Conservation (phyloP, 1,140 invertebrate genomes). For the Gonioctena quinquepunctata region DNA sequence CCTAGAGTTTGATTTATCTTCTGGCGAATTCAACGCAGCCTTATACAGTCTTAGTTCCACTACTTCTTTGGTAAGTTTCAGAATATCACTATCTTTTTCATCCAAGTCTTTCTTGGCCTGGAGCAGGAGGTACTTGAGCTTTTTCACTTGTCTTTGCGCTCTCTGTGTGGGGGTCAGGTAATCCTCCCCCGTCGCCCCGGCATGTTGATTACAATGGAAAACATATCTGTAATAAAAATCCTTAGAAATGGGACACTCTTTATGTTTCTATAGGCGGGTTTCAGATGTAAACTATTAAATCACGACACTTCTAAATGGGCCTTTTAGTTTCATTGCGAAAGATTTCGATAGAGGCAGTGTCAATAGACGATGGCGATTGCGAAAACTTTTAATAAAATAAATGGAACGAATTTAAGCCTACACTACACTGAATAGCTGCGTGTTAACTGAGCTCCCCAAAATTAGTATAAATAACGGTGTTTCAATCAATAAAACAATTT, state of each 20-base stretch:
- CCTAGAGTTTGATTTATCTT: slow-evolving; percentile 70
- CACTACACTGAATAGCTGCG: no score
- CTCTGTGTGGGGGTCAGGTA: slow-evolving; percentile 86
- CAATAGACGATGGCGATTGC: no score
- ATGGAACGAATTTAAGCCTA: no score
- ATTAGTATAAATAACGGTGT: no score
- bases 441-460: no score
- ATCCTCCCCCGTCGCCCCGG: slow-evolving; percentile 72
- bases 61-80: slow-evolving; percentile 79
- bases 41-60: slow-evolving; percentile 79
- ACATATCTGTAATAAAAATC: slow-evolving; percentile 72
- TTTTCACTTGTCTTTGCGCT: slow-evolving; percentile 76
- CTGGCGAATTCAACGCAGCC: slow-evolving; percentile 73
- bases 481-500: no score
- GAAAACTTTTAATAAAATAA: no score
- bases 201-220: slow-evolving; percentile 78
- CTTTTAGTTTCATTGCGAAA: no score
- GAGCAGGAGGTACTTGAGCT: slow-evolving; percentile 69
- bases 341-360: no score
- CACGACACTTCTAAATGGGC: no score
- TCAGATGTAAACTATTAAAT: not conserved
- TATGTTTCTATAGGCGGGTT: not conserved
- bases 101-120: slow-evolving; percentile 76
- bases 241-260: no score
- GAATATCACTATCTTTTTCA: slow-evolving; percentile 79